Percentiles rank a stretch among this genome's conserved stretches.
These are phyloP conservation scores for Campoplex nolae DNA, from an alignment of 2,888 invertebrate species.

Conservation along the genomic window DNA sequence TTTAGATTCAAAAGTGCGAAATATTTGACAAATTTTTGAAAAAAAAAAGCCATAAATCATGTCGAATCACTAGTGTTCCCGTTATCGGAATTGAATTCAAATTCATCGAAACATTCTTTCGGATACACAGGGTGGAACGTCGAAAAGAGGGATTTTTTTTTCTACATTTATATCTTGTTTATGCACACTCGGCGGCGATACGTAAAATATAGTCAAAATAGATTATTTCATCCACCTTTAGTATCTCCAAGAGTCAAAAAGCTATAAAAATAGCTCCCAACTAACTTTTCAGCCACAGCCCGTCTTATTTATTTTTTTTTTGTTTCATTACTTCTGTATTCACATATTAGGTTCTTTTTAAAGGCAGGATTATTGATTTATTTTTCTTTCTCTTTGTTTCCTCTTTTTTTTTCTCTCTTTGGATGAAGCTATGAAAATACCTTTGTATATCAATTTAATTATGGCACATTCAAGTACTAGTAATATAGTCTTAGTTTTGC, in stretches of 20 bases:
- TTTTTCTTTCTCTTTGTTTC: constrained; percentile 43
- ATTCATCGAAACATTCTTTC: constrained; percentile 23
- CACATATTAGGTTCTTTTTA: constrained; percentile 79
- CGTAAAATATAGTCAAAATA: constrained; percentile 84
- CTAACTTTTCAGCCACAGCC: constrained; percentile 83
- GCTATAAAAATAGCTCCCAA: constrained; percentile 84
- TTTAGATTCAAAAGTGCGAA: too few relatives aligned
- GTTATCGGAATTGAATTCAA: background rate
- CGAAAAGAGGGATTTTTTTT: constrained; percentile 36
- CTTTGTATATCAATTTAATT: constrained; percentile 77
- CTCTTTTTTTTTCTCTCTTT: constrained; percentile 49
- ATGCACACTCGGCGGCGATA: constrained; percentile 75
- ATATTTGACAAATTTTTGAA: background rate
- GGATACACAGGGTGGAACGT: constrained; percentile 58
- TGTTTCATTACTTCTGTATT: constrained; percentile 79
- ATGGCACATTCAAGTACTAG: constrained; percentile 75
- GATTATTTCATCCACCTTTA: constrained; percentile 81
- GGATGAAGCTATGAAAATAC: constrained; percentile 82
- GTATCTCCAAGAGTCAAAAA: constrained; percentile 81
- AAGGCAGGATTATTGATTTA: constrained; percentile 82
- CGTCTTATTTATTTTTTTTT: constrained; percentile 74
- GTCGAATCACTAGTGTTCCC: background rate
- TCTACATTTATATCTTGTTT: constrained; percentile 67
- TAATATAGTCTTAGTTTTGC: constrained; percentile 63
- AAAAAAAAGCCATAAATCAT: background rate